phyloP scores from a whole-genome alignment of 2,888 invertebrate species.

The Uropetala carovei region DNA sequence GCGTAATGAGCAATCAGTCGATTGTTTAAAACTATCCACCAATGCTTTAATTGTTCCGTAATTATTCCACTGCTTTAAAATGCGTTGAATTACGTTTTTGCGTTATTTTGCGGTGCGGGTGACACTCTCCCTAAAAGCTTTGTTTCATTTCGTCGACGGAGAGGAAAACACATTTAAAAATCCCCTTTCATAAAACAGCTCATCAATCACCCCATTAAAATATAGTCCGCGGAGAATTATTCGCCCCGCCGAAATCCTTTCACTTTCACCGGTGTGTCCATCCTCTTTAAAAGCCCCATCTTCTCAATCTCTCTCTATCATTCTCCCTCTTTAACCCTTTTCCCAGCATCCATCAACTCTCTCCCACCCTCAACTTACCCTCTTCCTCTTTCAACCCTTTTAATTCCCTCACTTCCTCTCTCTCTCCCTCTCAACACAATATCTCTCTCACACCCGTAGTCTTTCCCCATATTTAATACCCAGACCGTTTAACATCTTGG shows the following conservation, averaged over 20 bases:
- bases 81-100: neutral
- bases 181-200: neutral
- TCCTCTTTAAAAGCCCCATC: conserved; percentile 45
- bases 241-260: neutral
- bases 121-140: conserved; percentile 16
- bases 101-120: neutral
- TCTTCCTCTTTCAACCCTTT: neutral
- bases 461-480: conserved; percentile 45
- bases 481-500: conserved; percentile 61
- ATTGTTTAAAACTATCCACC: neutral
- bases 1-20: neutral
- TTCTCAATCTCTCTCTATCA: neutral
- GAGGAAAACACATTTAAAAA: neutral
- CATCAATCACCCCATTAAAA: conserved; percentile 32
- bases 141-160: conserved; percentile 2
- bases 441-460: conserved; percentile 17
- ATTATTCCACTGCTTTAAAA: neutral
- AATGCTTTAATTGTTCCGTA: neutral
- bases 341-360: conserved; percentile 15
- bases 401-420: neutral
- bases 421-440: neutral
- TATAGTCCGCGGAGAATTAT: neutral
- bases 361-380: neutral
- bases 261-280: conserved; percentile 9
- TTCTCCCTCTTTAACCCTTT: conserved; percentile 39